Conservation (phyloP, 2,113 vertebrate genomes). For the Sinocyclocheilus anshuiensis region DNA sequence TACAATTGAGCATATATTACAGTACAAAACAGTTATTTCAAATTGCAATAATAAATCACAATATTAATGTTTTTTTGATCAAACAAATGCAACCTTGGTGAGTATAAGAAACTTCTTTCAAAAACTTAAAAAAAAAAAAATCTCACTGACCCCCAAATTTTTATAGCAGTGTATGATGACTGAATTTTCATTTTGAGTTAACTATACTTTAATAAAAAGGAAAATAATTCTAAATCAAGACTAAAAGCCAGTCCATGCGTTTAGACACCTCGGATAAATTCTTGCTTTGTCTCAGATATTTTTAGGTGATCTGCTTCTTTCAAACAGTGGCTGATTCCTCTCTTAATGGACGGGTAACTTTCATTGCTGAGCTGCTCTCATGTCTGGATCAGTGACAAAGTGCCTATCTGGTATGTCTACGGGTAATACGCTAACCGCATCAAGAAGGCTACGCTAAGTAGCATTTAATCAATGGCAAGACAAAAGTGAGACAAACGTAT, state of each 20-base stretch:
- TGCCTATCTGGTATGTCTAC: not conserved
- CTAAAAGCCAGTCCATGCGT: not conserved
- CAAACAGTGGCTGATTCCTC: not conserved
- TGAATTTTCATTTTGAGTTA: not conserved
- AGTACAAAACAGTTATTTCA: no score
- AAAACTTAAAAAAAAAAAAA: not conserved
- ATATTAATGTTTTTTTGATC: no score
- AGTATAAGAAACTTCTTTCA: no score
- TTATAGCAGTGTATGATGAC: not conserved
- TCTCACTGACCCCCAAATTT: not conserved
- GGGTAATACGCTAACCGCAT: not conserved
- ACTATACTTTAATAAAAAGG: not conserved
- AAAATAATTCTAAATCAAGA: not conserved
- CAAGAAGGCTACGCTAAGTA: not conserved
- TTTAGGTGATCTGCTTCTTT: not conserved
- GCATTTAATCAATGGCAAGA: constrained; percentile 7
- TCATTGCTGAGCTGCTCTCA: constrained; percentile 6
- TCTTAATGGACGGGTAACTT: not conserved
- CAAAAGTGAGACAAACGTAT: not conserved
- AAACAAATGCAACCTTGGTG: no score
- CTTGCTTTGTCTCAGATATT: not conserved
- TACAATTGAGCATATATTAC: no score
- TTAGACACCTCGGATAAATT: not conserved
- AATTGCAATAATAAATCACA: no score
- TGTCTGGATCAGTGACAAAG: constrained; percentile 3